These are phyloP conservation scores for Gallinago solitaria DNA, from an alignment of 2,797 vertebrate species.

Conservation along the genomic window DNA sequence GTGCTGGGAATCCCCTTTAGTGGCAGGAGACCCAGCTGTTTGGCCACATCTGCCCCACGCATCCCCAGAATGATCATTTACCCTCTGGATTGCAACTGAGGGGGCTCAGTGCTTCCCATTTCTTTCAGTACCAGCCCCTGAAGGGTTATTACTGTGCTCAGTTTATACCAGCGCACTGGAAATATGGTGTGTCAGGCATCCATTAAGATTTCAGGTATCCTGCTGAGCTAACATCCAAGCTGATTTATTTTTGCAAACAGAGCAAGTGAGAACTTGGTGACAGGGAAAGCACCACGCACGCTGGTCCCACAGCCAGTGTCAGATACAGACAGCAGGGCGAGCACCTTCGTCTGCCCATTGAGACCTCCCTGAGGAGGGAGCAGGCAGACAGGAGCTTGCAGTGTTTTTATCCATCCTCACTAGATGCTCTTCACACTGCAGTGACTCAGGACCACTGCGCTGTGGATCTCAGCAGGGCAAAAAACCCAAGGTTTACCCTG, in stretches of 20 bases:
- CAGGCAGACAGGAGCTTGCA: not conserved
- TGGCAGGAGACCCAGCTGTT: not conserved
- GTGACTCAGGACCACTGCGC: too few species aligned
- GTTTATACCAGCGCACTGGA: not conserved
- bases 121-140: not conserved
- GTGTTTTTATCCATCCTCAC: not conserved
- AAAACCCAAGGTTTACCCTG: not conserved
- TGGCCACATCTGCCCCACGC: not conserved
- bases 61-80: not conserved
- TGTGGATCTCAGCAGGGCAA: not conserved
- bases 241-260: not conserved
- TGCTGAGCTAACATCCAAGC: not conserved
- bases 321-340: not conserved
- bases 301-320: not conserved
- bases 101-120: not conserved
- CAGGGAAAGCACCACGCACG: rapidly evolving
- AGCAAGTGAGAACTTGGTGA: not conserved
- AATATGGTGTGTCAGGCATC: not conserved
- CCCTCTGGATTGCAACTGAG: not conserved
- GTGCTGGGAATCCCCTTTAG: not conserved
- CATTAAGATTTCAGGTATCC: not conserved
- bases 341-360: not conserved
- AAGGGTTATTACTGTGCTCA: not conserved
- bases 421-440: not conserved
- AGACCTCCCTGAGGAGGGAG: not conserved